Percentiles rank a stretch among this genome's conserved stretches.
phyloP scores from a whole-genome alignment of 1,140 invertebrate genomes.

The Lordiphosa stackelbergi region DNA sequence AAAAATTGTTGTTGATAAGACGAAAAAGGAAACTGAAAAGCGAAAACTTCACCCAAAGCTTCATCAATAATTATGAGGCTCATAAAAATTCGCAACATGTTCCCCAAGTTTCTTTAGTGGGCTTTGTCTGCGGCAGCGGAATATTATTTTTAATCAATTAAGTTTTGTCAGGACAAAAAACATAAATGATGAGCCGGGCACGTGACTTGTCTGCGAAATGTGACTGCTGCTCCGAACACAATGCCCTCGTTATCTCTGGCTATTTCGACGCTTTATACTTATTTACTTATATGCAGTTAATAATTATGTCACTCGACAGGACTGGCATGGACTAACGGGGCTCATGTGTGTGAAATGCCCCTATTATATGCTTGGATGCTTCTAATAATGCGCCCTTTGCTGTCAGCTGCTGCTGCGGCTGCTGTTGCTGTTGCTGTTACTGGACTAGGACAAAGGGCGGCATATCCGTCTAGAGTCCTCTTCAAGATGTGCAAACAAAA shows the following conservation, averaged over 20 bases:
- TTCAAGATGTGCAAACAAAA: constrained; percentile 69
- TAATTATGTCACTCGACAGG: constrained; percentile 65
- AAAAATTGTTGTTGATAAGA: constrained; percentile 48
- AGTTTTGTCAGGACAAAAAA: constrained; percentile 45
- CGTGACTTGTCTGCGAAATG: constrained; percentile 66
- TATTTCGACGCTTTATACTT: constrained; percentile 69
- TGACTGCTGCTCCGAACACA: constrained; percentile 27
- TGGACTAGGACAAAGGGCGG: constrained; percentile 46
- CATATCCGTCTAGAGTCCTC: constrained; percentile 18
- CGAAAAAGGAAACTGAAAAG: constrained; percentile 3
- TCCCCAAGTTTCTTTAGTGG: constrained; percentile 14
- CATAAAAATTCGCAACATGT: constrained; percentile 42
- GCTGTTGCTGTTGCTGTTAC: constrained; percentile 6
- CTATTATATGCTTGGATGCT: constrained; percentile 73
- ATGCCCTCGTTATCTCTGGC: constrained; percentile 65
- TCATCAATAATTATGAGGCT: constrained; percentile 44
- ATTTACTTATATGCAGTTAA: constrained; percentile 73
- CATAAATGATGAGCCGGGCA: constrained; percentile 64
- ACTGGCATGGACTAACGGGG: constrained; percentile 10
- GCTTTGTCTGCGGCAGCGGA: constrained; percentile 19
- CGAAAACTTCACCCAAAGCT: constrained; percentile 2
- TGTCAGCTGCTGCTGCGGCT: constrained; percentile 35
- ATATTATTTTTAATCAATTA: constrained; percentile 74
- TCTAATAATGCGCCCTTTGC: constrained; percentile 71
- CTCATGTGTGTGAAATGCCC: constrained; percentile 49